Conservation (phyloP, 1,140 invertebrate genomes). For the Zaprionus lachaisei region DNA sequence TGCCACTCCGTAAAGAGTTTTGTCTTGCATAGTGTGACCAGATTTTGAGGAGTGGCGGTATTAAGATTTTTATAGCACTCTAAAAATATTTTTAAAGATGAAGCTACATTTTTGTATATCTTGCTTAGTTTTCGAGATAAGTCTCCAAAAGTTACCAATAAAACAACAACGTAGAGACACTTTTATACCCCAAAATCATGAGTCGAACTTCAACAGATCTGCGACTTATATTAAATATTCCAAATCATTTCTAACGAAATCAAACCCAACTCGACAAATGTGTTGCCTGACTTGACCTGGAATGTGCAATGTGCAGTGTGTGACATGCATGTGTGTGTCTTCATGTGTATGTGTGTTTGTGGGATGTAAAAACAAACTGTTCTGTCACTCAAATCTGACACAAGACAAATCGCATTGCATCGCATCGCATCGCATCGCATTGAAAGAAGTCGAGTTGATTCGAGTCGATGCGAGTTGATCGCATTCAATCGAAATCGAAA, state of each 20-base stretch:
- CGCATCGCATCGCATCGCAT: constrained; percentile 27
- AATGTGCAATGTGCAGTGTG: constrained; percentile 30
- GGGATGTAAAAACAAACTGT: constrained; percentile 65
- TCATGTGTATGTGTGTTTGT: constrained; percentile 28
- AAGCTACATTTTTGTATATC: too few relatives aligned
- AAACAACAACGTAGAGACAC: too few relatives aligned
- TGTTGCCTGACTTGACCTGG: constrained; percentile 48
- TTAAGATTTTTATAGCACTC: too few relatives aligned
- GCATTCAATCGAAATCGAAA: constrained; percentile 49
- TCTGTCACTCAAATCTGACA: constrained; percentile 82
- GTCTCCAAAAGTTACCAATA: too few relatives aligned
- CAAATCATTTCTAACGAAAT: not conserved
- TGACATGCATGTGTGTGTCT: not conserved
- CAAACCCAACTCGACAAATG: not conserved
- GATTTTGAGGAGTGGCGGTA: too few relatives aligned
- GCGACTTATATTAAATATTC: too few relatives aligned
- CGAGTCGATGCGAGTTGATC: constrained; percentile 60
- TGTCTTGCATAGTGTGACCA: too few relatives aligned
- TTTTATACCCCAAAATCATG: too few relatives aligned
- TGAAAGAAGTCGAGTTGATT: not conserved
- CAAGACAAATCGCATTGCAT: constrained; percentile 70
- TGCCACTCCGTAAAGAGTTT: too few relatives aligned
- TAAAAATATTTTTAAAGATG: too few relatives aligned
- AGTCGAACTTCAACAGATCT: too few relatives aligned
- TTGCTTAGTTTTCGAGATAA: too few relatives aligned